A percentile compares a stretch with the other conserved stretches of the same genome.
Evolutionary conservation across 2,888 invertebrate species (phyloP).

Genomic region (Drosophila anomalipes): DNA sequence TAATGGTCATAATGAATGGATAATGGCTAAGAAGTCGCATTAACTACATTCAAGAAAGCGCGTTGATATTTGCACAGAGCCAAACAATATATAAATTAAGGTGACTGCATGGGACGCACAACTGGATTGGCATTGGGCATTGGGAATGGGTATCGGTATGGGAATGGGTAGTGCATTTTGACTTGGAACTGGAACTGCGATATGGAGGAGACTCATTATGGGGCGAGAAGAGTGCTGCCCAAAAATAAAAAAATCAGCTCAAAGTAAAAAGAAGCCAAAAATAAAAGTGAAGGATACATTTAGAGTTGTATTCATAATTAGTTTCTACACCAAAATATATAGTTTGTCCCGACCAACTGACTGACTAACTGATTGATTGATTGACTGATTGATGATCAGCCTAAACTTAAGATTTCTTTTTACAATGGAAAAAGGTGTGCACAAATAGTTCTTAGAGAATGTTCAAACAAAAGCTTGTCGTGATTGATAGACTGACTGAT

Average conservation of each 20-base stretch:
- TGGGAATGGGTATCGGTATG: neutral
- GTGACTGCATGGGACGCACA: constrained; percentile 52
- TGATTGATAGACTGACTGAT: neutral
- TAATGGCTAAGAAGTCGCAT: constrained; percentile 75
- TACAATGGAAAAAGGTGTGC: neutral
- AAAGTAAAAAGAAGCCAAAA: neutral
- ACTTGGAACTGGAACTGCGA: neutral
- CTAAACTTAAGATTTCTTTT: neutral
- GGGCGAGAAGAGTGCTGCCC: neutral
- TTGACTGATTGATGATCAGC: neutral
- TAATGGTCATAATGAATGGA: constrained; percentile 83
- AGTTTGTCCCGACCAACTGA: neutral
- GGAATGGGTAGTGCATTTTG: constrained; percentile 2
- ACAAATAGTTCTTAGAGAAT: neutral
- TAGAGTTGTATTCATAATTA: neutral
- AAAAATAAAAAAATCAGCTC: neutral
- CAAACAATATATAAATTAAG: constrained; percentile 83
- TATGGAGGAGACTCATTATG: constrained; percentile 24
- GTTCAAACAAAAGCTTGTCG: neutral
- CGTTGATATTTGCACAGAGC: constrained; percentile 81
- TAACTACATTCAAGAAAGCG: constrained; percentile 76
- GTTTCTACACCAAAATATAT: neutral
- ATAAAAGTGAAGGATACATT: neutral
- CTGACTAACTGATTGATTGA: neutral
- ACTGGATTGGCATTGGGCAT: constrained; percentile 10